Evolutionary conservation across 2,113 vertebrate genomes (phyloP).

Genomic region (Serilophus lunatus): DNA sequence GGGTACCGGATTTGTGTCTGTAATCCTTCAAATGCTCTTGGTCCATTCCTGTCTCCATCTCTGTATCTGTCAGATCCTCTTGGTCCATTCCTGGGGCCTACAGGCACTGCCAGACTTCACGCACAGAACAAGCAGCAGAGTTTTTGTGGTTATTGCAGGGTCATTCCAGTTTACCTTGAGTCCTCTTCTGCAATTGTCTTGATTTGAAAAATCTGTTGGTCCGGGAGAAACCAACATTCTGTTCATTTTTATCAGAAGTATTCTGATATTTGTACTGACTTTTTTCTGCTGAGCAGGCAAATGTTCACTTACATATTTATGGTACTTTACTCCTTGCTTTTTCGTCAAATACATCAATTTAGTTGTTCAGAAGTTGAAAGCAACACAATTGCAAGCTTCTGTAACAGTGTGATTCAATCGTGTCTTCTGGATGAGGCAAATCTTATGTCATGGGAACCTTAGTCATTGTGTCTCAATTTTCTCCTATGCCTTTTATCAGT

Average conservation of each 20-base stretch:
- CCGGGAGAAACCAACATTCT: neutral
- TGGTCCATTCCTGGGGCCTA: neutral
- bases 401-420: neutral
- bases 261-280: neutral
- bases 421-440: neutral
- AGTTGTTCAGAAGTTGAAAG: neutral
- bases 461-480: neutral
- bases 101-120: neutral
- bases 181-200: neutral
- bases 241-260: neutral
- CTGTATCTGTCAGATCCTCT: neutral
- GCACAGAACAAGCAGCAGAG: neutral
- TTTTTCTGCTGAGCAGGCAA: neutral
- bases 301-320: neutral
- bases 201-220: neutral
- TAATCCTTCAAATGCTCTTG: neutral
- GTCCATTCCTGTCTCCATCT: fast-evolving
- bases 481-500: neutral
- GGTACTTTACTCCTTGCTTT: neutral
- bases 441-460: neutral
- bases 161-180: neutral
- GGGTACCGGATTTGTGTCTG: neutral
- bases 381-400: neutral
- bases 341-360: neutral
- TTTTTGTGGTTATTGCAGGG: neutral